A percentile compares a stretch with the other conserved stretches of the same genome.
Conservation (phyloP, 92 coral and sea anemone species). For the Porites divaricata region DNA sequence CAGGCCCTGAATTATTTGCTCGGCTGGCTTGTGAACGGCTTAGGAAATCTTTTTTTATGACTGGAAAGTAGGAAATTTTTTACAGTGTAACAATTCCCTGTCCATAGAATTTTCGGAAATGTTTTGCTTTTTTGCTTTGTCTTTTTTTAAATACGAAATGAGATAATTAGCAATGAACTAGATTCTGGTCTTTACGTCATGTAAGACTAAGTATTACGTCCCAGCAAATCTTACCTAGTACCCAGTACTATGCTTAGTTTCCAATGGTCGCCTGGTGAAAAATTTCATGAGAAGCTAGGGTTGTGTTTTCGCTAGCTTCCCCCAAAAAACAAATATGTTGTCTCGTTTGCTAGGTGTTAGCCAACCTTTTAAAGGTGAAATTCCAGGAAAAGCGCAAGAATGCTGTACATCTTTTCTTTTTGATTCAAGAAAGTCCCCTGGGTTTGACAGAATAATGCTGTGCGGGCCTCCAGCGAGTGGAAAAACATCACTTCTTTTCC, state of each 20-base stretch:
- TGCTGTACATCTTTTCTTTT: conserved; percentile 42
- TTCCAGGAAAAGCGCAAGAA: neutral
- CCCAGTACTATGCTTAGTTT: neutral
- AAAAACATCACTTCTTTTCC: conserved; percentile 85
- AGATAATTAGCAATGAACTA: no score
- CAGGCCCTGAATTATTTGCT: conserved; percentile 17
- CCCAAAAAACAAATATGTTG: conserved; percentile 23
- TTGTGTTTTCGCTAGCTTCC: no score
- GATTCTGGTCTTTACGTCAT: no score
- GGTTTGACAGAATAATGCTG: conserved; percentile 53
- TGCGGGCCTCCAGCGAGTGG: conserved; percentile 82
- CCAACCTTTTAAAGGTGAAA: neutral
- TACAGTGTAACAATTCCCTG: no score
- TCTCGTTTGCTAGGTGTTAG: conserved; percentile 40
- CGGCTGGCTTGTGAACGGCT: neutral
- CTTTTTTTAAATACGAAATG: no score
- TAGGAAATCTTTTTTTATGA: no score
- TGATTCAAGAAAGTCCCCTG: conserved; percentile 26
- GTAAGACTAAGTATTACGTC: no score
- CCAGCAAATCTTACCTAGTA: neutral
- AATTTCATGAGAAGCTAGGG: neutral
- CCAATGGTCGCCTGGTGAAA: conserved; percentile 21
- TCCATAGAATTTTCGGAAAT: no score
- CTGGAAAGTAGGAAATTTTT: no score
- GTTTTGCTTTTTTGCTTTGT: no score